Evolutionary conservation across 2,888 invertebrate genomes (phyloP).

Genomic region (Brachypterus glaber): DNA sequence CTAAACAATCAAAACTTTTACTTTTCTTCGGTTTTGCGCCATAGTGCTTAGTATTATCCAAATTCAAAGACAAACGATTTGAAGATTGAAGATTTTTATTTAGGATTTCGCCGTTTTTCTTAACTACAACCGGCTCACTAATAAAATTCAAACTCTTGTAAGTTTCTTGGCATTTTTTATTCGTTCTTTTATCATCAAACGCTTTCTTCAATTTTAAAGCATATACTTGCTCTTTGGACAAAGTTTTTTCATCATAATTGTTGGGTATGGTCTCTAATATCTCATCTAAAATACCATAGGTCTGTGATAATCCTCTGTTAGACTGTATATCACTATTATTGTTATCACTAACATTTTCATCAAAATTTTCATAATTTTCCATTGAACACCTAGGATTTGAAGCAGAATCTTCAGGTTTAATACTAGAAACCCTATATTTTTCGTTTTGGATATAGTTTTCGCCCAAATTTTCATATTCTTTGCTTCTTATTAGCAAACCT

Average conservation of each 20-base stretch:
- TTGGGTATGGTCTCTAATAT: conserved; percentile 27
- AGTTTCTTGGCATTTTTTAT: conserved; percentile 19
- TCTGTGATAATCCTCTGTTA: background rate
- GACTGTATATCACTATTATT: too few relatives aligned
- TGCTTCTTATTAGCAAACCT: conserved; percentile 18
- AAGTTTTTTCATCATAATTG: conserved; percentile 21
- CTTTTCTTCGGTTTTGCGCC: too few relatives aligned
- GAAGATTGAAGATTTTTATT: too few relatives aligned
- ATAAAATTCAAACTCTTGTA: conserved; percentile 24
- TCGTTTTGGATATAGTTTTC: conserved; percentile 3
- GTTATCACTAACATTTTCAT: too few relatives aligned
- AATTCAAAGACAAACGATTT: background rate
- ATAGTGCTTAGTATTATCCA: background rate
- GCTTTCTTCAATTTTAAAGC: conserved; percentile 28
- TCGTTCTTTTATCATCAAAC: conserved; percentile 27
- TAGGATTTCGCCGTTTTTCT: conserved; percentile 27
- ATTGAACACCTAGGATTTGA: conserved; percentile 23
- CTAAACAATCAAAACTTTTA: background rate
- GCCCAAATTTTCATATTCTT: conserved; percentile 20
- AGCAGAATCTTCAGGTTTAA: conserved; percentile 23
- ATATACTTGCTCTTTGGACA: conserved; percentile 31
- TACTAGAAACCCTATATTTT: conserved; percentile 14
- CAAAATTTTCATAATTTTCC: too few relatives aligned
- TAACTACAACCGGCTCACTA: conserved; percentile 30
- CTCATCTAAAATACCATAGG: conserved; percentile 24